Evolutionary conservation across 2,797 vertebrate genomes (phyloP).

Genomic region (Sebastes kiyomatsui): DNA sequence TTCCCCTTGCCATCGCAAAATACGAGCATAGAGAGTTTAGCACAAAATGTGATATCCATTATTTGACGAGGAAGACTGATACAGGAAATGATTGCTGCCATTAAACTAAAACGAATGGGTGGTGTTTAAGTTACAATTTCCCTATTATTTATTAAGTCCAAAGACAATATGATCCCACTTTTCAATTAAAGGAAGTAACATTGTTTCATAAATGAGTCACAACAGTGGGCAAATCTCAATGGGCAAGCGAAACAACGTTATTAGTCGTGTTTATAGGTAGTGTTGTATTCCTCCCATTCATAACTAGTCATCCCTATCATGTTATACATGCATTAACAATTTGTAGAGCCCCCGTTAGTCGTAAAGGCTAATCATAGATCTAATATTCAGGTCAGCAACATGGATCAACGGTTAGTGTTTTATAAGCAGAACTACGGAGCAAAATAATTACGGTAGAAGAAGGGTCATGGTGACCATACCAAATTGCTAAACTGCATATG

Average conservation of each 20-base stretch:
- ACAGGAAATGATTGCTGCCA: background rate
- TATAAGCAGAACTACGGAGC: slow-evolving; percentile 8
- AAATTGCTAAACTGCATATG: background rate
- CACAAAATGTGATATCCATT: slow-evolving; percentile 2
- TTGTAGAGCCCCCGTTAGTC: background rate
- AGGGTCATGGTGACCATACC: slow-evolving; percentile 12
- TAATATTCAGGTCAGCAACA: slow-evolving; percentile 28
- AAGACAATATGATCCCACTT: background rate
- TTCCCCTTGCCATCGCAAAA: slow-evolving; percentile 30
- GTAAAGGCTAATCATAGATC: slow-evolving; percentile 21
- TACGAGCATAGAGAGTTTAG: slow-evolving; percentile 3
- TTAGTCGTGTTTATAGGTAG: background rate
- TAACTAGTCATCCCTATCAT: slow-evolving; percentile 9
- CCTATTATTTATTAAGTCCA: background rate
- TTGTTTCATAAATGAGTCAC: background rate
- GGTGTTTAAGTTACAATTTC: background rate
- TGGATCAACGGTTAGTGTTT: slow-evolving; percentile 30
- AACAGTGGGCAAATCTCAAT: background rate
- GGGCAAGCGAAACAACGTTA: background rate
- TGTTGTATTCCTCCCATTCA: slow-evolving; percentile 10
- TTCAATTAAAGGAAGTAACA: background rate
- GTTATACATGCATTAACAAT: slow-evolving; percentile 5
- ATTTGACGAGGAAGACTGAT: background rate
- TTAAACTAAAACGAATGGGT: background rate
- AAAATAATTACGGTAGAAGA: slow-evolving; percentile 14